Evolutionary conservation across 2,888 invertebrate species (phyloP).

Genomic region (Hirtodrosophila duncani): DNA sequence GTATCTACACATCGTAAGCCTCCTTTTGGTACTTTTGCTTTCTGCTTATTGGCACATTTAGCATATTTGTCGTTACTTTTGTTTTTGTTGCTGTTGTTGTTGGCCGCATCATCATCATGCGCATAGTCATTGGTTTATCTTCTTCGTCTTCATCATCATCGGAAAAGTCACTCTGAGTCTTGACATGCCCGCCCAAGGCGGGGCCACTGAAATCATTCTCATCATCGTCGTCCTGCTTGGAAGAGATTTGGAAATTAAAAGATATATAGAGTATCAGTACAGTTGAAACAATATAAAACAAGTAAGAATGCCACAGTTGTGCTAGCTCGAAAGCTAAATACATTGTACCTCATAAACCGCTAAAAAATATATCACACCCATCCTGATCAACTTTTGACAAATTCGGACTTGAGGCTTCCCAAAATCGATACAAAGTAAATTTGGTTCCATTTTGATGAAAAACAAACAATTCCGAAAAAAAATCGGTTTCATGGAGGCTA

Average conservation of each 20-base stretch:
- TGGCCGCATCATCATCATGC: conserved; percentile 70
- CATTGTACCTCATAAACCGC: too few species aligned
- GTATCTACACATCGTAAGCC: conserved; percentile 80
- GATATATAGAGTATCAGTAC: not conserved
- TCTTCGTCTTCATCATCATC: conserved; percentile 79
- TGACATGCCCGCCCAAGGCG: conserved; percentile 76
- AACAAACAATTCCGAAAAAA: too few species aligned
- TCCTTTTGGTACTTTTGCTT: conserved; percentile 80
- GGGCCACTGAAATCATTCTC: conserved; percentile 79
- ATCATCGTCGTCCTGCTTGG: conserved; percentile 72
- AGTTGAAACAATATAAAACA: not conserved
- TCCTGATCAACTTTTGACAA: too few species aligned
- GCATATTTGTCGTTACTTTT: conserved; percentile 73
- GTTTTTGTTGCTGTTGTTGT: conserved; percentile 62
- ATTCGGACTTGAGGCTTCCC: too few species aligned
- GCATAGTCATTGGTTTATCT: conserved; percentile 79
- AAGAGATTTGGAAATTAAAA: not conserved
- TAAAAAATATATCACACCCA: too few species aligned
- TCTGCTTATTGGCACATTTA: conserved; percentile 78
- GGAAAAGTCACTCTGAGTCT: conserved; percentile 77
- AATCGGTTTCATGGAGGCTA: too few species aligned
- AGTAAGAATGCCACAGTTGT: too few species aligned
- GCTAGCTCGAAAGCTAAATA: too few species aligned
- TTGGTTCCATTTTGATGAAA: too few species aligned
- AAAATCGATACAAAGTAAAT: too few species aligned